Evolutionary conservation across 2,797 vertebrate species (phyloP), one percentile per base, ranked within the genome.

Genomic region (Limnodromus scolopaceus): DNA sequence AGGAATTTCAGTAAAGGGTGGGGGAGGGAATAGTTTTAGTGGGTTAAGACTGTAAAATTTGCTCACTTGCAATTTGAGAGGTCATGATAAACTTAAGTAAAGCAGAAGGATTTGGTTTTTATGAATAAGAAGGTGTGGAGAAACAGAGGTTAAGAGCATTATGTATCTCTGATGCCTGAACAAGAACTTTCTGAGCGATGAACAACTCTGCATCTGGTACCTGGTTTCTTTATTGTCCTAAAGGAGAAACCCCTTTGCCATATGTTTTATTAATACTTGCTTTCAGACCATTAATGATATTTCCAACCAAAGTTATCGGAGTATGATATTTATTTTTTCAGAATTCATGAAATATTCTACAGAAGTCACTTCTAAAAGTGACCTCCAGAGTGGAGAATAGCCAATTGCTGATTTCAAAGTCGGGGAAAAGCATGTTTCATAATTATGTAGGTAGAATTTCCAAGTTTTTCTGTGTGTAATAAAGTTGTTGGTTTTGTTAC

Each of bases 61-160:
- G 90, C 83, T 95, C 89, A 84, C 92, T 94, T 97, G 97, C 53
- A 76, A 60, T 97, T 96, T 96, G 89, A 54, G 97, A 96, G 65
- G 91, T 95, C 84, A 57, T 58, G 24, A 45, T 89, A 58, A 53
- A 32, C 53, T 7, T 74, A 89, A 80, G 11, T 68, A 89, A 89
- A 87, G 41, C 39, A 57, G 54, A 87, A 75, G 8, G 38, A 57
- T 85, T 82, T 92, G 15, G 0, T 22, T 64, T 84, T 81, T 86
- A 58, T 2, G 3, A 87, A 54, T 76, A 39, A 57, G 46, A n/a
- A 7, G 8, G 7, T 55, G 16, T 84, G 36, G 36, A 63, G 36
- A 72, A 83, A 23, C 9, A 54, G 49, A 45, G 7, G 1, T 55
- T 46, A 60, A 51, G n/a, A 54, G 30, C 39, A 18, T 87, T 58